phyloP scores from a whole-genome alignment of 2,797 vertebrate species.

The Microcaecilia unicolor region DNA sequence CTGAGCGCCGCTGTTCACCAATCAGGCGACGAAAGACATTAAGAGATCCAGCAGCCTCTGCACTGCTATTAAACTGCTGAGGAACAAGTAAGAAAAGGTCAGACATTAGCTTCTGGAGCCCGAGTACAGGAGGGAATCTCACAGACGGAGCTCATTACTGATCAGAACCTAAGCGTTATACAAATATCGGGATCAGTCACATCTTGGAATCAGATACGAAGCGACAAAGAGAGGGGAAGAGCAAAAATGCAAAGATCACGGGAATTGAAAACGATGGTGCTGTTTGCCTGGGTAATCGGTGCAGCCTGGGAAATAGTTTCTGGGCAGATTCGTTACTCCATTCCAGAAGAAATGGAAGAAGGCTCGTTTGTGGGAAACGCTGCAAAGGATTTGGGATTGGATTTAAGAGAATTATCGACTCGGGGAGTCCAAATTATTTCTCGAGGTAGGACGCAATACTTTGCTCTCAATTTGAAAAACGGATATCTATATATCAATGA shows the following conservation, averaged over 20 bases:
- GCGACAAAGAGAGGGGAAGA: too few relatives aligned
- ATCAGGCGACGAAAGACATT: slow-evolving; percentile 12
- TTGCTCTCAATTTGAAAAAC: slow-evolving; percentile 69
- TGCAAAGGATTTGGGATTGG: slow-evolving; percentile 8
- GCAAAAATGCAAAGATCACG: too few relatives aligned
- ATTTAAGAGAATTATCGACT: slow-evolving; percentile 49
- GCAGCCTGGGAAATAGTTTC: too few relatives aligned
- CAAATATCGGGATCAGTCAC: too few relatives aligned
- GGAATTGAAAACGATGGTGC: too few relatives aligned
- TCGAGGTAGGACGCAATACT: slow-evolving; percentile 67
- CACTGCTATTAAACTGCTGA: background rate
- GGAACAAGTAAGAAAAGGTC: too few relatives aligned
- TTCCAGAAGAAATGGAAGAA: slow-evolving; percentile 9
- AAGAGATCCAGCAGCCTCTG: background rate
- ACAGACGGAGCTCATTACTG: too few relatives aligned
- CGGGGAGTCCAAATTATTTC: slow-evolving; percentile 69
- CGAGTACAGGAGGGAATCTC: too few relatives aligned
- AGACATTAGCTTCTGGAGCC: too few relatives aligned
- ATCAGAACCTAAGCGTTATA: too few relatives aligned
- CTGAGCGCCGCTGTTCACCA: slow-evolving; percentile 42
- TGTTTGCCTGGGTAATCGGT: slow-evolving; percentile 23
- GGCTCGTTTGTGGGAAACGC: slow-evolving; percentile 7
- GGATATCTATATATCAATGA: slow-evolving; percentile 75
- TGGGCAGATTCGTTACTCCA: background rate
- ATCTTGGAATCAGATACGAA: too few relatives aligned